Evolutionary conservation across 2,888 invertebrate species (phyloP), one percentile per base, ranked within the genome.

Genomic region (Clusia tigrina): DNA sequence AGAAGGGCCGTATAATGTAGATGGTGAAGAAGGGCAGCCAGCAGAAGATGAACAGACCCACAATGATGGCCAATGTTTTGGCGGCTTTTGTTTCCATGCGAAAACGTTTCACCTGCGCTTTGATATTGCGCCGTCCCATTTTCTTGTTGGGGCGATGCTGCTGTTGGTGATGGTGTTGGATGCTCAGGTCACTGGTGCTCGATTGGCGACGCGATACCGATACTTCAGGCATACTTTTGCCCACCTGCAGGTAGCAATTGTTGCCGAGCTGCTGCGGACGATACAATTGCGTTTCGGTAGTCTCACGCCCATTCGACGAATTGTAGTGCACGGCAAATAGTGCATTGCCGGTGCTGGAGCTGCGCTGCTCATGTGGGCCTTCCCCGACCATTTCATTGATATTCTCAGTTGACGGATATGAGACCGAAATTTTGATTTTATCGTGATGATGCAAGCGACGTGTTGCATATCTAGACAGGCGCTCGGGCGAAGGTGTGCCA

Each of bases 21-120:
- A 96, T 93, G 53, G 95, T 95, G 86, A 98, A 96, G 86, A 98
- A 98, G 0, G 97, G 97, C 62, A 96, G 87, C 98, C 98, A 98
- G 84, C 98, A 98, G 77, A 93, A 89, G 61, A 97, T 95, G 85
- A 98, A 98, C 53, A 96, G 94, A 1, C 98, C 98, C 2, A 98
- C 97, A 68, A 98, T 98, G 69, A 98, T 96, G 65, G 95, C 97
- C 58, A 98, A 86, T 0, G 97, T 97, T 84, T 97, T 97, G 1
- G 97, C 96, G 0, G 97, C 97, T 85, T 97, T 97, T 0, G 96
- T 96, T 83, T 98, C 97, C 91, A 95, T 95, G 2, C 93, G 89
- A 82, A 95, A 95, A 54, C 95, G 89, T 81, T 94, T 94, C 67
- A 95, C 94, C 87, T 93, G 91, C 2, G 94, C 93, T 81, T 95